phyloP scores from a whole-genome alignment of 2,888 invertebrate species.

The Xiphydria camelus region DNA sequence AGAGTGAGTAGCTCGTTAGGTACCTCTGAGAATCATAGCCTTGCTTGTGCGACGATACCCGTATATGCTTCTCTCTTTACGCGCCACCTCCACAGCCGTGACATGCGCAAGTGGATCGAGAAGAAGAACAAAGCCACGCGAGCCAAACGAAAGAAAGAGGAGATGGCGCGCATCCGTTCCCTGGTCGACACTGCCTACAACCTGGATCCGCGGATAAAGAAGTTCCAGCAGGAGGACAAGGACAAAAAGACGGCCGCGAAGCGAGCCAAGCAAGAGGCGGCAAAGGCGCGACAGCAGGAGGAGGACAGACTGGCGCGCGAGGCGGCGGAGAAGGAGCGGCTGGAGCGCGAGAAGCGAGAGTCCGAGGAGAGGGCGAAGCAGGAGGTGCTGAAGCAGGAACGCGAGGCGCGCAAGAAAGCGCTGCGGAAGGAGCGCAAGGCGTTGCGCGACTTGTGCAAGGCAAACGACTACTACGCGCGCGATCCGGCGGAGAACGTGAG shows the following conservation, averaged over 20 bases:
- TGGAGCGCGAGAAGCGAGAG: conserved; percentile 77
- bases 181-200: conserved; percentile 94
- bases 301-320: conserved; percentile 77
- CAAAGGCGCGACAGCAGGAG: conserved; percentile 80
- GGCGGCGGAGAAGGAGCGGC: conserved; percentile 62
- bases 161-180: conserved; percentile 87
- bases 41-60: no score
- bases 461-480: conserved; percentile 76
- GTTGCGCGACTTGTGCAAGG: conserved; percentile 77
- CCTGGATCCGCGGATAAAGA: conserved; percentile 89
- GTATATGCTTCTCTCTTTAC: no score
- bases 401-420: conserved; percentile 82
- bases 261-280: conserved; percentile 82
- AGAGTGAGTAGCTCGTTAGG: conserved; percentile 64
- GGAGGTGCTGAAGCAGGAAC: conserved; percentile 81
- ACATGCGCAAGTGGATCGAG: conserved; percentile 97
- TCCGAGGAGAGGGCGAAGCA: conserved; percentile 81
- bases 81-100: conserved; percentile 68
- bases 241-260: conserved; percentile 88
- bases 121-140: conserved; percentile 95
- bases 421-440: conserved; percentile 85
- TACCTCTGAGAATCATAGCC: no score
- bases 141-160: conserved; percentile 94
- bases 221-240: conserved; percentile 92
- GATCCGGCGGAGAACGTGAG: conserved; percentile 74